phyloP scores from a whole-genome alignment of 2,113 vertebrate genomes.

The Colius striatus region DNA sequence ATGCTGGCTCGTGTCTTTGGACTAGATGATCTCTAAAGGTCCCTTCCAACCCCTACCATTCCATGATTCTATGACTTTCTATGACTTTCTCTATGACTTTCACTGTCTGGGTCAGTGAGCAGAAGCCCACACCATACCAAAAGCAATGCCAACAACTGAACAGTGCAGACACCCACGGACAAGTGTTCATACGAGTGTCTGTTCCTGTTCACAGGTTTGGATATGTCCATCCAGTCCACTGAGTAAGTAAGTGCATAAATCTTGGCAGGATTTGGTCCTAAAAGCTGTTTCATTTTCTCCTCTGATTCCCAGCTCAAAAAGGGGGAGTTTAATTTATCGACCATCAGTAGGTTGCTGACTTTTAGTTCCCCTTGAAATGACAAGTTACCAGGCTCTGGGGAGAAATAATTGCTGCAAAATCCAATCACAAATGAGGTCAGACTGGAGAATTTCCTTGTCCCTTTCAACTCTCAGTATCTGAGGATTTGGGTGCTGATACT shows the following conservation, averaged over 20 bases:
- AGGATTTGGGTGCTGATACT: not conserved
- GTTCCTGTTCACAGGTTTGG: not conserved
- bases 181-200: not conserved
- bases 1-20: not conserved
- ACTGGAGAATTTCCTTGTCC: not conserved
- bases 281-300: not conserved
- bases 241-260: rapidly evolving
- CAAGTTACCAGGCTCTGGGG: not conserved
- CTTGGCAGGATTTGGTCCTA: not conserved
- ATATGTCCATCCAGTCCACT: too few species aligned
- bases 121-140: not conserved
- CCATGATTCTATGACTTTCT: not conserved
- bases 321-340: not conserved
- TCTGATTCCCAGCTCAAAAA: not conserved
- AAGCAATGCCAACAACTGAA: not conserved
- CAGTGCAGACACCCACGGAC: not conserved
- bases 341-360: not conserved
- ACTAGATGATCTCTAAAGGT: too few species aligned
- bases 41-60: too few species aligned
- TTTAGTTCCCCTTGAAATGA: not conserved
- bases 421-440: not conserved
- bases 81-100: too few species aligned
- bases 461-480: not conserved
- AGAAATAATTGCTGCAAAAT: not conserved
- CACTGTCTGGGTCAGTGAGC: not conserved